A percentile compares a stretch with the other conserved stretches of the same genome.
phyloP scores from a whole-genome alignment of 2,113 vertebrate species.

The Aramus guarauna region DNA sequence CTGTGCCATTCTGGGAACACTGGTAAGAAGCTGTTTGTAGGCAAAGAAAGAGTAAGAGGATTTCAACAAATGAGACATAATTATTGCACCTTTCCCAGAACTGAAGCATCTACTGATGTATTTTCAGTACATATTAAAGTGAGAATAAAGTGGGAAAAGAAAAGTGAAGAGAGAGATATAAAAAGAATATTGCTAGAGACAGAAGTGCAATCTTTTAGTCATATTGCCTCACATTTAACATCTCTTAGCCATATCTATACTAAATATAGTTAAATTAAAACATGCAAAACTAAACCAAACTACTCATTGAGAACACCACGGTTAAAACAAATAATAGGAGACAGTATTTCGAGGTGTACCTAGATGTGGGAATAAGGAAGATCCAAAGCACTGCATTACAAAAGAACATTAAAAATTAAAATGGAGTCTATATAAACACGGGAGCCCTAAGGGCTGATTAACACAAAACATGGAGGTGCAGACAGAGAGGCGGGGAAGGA shows the following conservation, averaged over 20 bases:
- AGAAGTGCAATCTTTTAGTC: not conserved
- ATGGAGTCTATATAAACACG: not conserved
- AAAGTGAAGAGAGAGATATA: not conserved
- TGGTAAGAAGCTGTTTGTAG: not conserved
- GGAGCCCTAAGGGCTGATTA: not conserved
- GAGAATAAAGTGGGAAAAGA: not conserved
- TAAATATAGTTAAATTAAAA: not conserved
- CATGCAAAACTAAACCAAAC: not conserved
- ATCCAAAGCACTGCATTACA: not conserved
- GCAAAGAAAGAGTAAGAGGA: not conserved
- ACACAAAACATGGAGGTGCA: not conserved
- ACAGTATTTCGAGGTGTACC: not conserved
- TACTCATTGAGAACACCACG: not conserved
- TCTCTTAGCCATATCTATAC: not conserved
- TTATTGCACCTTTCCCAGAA: not conserved
- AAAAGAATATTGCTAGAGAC: not conserved
- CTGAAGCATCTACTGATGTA: not conserved
- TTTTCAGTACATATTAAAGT: not conserved
- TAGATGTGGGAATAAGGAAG: not conserved
- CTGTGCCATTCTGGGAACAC: not conserved
- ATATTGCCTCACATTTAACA: not conserved
- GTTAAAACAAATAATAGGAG: not conserved
- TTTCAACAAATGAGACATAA: not conserved
- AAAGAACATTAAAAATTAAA: not conserved
- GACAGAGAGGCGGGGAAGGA: not conserved